Conservation (phyloP, 2,113 vertebrate species). For the Lethenteron reissneri region DNA sequence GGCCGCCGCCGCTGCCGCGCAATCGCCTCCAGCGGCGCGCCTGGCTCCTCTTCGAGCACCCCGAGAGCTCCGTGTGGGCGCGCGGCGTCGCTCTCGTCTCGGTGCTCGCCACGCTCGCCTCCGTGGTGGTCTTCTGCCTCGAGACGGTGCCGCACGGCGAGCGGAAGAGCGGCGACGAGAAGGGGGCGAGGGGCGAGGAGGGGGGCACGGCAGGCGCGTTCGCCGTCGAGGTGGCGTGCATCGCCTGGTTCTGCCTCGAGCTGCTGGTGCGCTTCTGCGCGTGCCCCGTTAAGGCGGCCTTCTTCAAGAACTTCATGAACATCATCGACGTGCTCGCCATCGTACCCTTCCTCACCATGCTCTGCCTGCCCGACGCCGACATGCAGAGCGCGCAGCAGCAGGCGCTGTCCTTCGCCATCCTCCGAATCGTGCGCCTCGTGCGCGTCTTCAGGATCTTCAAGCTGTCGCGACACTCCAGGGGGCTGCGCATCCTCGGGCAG, state of each 20-base stretch:
- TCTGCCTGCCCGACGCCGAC: neutral
- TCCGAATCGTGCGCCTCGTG: neutral
- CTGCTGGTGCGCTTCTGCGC: neutral
- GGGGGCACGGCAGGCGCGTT: neutral
- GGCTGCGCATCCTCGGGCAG: slow-evolving; percentile 2
- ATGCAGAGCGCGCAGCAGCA: neutral
- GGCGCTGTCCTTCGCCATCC: neutral
- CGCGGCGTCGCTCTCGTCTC: neutral
- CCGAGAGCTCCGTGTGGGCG: neutral
- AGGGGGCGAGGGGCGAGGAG: too few species aligned
- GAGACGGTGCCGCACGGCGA: neutral
- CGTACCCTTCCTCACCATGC: neutral
- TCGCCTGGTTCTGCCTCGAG: slow-evolving; percentile 4
- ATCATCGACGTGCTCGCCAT: neutral
- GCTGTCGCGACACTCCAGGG: neutral
- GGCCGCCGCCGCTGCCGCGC: neutral
- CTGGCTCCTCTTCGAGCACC: neutral
- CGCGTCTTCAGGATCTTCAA: slow-evolving; percentile 1
- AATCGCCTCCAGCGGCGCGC: neutral
- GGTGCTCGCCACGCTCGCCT: neutral
- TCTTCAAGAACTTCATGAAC: slow-evolving; percentile 5
- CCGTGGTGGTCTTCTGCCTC: neutral
- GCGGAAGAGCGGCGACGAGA: too few species aligned
- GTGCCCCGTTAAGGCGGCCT: neutral
- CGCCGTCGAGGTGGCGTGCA: neutral